phyloP scores from a whole-genome alignment of 2,113 vertebrate genomes.

The Cebus imitator region DNA sequence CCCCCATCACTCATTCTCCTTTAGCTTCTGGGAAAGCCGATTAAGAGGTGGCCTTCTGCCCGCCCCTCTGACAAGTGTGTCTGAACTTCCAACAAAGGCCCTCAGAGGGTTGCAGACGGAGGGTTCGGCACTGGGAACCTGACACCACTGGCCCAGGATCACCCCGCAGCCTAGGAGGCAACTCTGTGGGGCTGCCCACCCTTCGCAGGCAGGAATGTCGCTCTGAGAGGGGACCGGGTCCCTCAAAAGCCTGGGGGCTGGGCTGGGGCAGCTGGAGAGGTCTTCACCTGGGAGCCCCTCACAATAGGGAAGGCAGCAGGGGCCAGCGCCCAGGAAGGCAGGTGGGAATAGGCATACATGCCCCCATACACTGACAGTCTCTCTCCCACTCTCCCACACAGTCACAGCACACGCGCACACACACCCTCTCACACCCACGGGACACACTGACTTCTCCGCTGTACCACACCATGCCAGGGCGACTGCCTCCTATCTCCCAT shows the following conservation, averaged over 20 bases:
- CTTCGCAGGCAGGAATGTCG: conserved; percentile 78
- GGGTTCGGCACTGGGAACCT: conserved; percentile 64
- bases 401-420: not conserved
- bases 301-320: not conserved
- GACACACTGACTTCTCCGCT: not conserved
- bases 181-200: conserved; percentile 57
- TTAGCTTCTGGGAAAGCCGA: conserved; percentile 78
- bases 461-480: not conserved
- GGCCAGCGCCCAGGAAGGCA: not conserved
- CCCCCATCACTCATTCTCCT: conserved; percentile 61
- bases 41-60: conserved; percentile 72
- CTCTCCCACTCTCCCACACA: too few species aligned
- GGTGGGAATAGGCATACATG: not conserved
- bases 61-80: conserved; percentile 66
- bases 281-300: not conserved
- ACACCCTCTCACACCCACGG: not conserved
- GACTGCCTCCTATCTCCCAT: not conserved
- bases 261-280: not conserved
- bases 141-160: conserved; percentile 65
- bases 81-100: conserved; percentile 74
- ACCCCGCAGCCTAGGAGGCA: conserved; percentile 43
- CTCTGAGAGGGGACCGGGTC: conserved; percentile 49
- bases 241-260: conserved; percentile 26
- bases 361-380: not conserved
- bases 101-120: conserved; percentile 62